phyloP scores from a whole-genome alignment of 2,113 vertebrate genomes.

The Oriolus oriolus region DNA sequence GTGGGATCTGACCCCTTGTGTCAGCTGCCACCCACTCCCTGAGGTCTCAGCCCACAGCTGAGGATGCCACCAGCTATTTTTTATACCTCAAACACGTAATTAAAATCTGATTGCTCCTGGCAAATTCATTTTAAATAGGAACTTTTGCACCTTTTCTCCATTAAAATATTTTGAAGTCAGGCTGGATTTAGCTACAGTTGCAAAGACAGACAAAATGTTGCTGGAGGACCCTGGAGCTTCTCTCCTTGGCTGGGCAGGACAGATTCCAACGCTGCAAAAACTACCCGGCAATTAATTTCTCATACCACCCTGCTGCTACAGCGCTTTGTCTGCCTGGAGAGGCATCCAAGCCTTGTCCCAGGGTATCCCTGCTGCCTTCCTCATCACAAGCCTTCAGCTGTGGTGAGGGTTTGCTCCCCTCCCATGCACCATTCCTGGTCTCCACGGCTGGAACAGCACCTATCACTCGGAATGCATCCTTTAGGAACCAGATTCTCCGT shows the following conservation, averaged over 20 bases:
- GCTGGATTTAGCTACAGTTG: neutral
- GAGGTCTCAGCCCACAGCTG: rapidly evolving
- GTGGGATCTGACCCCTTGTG: neutral
- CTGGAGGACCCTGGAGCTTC: neutral
- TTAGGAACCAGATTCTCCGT: neutral
- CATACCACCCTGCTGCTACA: neutral
- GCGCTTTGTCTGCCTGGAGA: neutral
- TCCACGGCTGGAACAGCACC: neutral
- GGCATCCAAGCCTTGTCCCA: neutral
- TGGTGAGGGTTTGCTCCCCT: neutral
- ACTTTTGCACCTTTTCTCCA: neutral
- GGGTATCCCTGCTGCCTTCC: neutral
- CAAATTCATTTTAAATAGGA: neutral
- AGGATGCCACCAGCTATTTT: neutral
- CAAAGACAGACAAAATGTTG: neutral
- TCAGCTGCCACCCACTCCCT: neutral
- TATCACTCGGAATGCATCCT: rapidly evolving
- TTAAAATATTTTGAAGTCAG: neutral
- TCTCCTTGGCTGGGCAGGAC: neutral
- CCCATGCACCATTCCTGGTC: neutral
- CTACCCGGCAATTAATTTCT: neutral
- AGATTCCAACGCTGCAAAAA: neutral
- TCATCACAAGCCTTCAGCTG: neutral
- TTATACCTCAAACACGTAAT: neutral
- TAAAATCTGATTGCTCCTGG: neutral